A percentile compares a stretch with the other conserved stretches of the same genome.
Evolutionary conservation across 2,888 invertebrate species (phyloP).

Genomic region (Hydrotaea diabolus): DNA sequence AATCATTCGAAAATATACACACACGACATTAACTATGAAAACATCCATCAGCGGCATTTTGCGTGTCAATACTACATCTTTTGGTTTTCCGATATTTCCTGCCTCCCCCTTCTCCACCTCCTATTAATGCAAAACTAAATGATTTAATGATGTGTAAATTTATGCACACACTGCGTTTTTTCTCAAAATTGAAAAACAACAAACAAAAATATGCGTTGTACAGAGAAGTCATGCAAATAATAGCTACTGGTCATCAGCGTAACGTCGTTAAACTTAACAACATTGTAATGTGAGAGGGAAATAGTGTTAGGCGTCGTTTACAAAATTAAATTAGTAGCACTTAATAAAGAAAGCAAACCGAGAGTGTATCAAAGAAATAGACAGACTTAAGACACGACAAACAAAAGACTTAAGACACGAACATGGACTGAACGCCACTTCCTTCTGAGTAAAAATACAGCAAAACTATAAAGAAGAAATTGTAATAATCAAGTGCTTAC

Average conservation of each 20-base stretch:
- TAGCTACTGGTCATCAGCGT: slow-evolving; percentile 29
- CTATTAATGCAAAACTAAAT: background rate
- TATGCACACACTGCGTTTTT: slow-evolving; percentile 34
- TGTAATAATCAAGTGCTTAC: no score
- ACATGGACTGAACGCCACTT: no score
- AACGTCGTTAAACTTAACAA: slow-evolving; percentile 17
- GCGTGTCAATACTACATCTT: slow-evolving; percentile 28
- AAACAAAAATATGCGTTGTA: background rate
- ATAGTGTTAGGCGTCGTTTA: background rate
- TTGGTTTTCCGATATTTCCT: background rate
- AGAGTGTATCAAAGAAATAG: background rate
- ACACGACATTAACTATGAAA: background rate
- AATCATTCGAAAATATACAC: background rate
- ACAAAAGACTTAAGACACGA: slow-evolving; percentile 57
- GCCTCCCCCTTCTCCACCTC: background rate
- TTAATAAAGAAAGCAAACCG: background rate
- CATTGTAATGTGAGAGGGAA: background rate
- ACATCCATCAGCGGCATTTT: slow-evolving; percentile 1
- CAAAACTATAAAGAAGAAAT: no score
- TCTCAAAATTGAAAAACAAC: background rate
- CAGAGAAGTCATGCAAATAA: background rate
- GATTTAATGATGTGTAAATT: slow-evolving; percentile 51
- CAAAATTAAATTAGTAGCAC: background rate
- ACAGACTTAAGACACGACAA: slow-evolving; percentile 21
- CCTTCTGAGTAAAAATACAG: no score